Evolutionary conservation across 2,888 invertebrate genomes (phyloP).

Genomic region (Alitta virens): DNA sequence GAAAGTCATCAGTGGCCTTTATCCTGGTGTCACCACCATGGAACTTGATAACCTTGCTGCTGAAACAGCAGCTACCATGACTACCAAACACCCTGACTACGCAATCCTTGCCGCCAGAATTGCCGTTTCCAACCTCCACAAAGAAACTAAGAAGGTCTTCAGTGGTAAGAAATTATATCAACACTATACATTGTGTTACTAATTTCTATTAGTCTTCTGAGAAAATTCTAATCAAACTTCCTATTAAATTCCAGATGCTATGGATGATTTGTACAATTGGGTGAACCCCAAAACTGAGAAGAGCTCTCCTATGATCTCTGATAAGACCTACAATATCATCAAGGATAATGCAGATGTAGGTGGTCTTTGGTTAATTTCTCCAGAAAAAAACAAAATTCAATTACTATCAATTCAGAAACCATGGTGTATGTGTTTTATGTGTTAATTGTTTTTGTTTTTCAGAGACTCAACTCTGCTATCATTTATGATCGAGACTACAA

Average conservation of each 20-base stretch:
- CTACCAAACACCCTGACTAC: conserved; percentile 96
- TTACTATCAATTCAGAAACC: not conserved
- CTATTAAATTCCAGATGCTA: too few relatives aligned
- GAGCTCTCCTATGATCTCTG: conserved; percentile 80
- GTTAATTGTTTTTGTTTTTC: conserved; percentile 27
- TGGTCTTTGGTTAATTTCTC: too few relatives aligned
- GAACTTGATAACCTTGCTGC: conserved; percentile 97
- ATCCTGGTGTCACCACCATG: conserved; percentile 93
- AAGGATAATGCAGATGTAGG: conserved; percentile 76
- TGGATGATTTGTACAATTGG: conserved; percentile 78
- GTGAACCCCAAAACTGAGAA: conserved; percentile 71
- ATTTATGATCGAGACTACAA: conserved; percentile 95
- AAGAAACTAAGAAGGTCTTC: conserved; percentile 93
- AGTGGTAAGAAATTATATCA: conserved; percentile 42
- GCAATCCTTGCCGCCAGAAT: conserved; percentile 72
- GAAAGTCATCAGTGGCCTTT: conserved; percentile 92
- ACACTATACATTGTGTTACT: not conserved
- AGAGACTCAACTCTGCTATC: conserved; percentile 85
- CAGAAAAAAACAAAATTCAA: too few relatives aligned
- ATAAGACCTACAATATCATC: conserved; percentile 77
- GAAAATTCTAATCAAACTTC: too few relatives aligned
- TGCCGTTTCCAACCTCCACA: conserved; percentile 95
- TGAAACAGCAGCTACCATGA: conserved; percentile 97
- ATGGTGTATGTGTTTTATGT: not conserved
- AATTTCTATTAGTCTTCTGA: not conserved